phyloP scores from a whole-genome alignment of 2,888 invertebrate species.

The Apamea epomidion region DNA sequence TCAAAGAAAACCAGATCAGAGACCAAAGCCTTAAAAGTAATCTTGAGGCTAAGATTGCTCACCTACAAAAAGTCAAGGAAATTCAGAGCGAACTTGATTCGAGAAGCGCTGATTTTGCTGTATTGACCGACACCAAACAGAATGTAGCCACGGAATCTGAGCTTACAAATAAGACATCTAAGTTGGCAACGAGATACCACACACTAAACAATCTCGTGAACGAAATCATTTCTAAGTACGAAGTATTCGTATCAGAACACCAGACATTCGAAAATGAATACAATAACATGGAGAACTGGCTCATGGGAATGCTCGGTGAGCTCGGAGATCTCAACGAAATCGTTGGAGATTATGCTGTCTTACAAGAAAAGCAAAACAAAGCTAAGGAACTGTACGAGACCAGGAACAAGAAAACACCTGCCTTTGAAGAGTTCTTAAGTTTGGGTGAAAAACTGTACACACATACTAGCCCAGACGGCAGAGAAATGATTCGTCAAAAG shows the following conservation, averaged over 20 bases:
- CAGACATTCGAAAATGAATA: slow-evolving; percentile 94
- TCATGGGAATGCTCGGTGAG: slow-evolving; percentile 93
- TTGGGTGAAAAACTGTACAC: slow-evolving; percentile 97
- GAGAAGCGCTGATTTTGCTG: slow-evolving; percentile 92
- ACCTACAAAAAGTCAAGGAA: slow-evolving; percentile 94
- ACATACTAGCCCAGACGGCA: slow-evolving; percentile 98
- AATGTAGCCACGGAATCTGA: slow-evolving; percentile 94
- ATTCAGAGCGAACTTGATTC: slow-evolving; percentile 93
- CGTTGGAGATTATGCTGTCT: slow-evolving; percentile 95
- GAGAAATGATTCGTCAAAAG: slow-evolving; percentile 97
- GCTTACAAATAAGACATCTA: slow-evolving; percentile 93
- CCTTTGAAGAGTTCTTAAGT: slow-evolving; percentile 96
- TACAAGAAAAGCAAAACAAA: slow-evolving; percentile 95
- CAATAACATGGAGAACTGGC: slow-evolving; percentile 93
- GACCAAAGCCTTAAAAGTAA: slow-evolving; percentile 97
- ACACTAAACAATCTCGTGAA: slow-evolving; percentile 95
- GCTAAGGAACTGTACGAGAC: slow-evolving; percentile 95
- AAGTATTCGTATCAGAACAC: slow-evolving; percentile 96
- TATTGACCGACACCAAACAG: slow-evolving; percentile 92
- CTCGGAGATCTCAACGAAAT: slow-evolving; percentile 95
- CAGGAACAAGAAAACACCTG: slow-evolving; percentile 94
- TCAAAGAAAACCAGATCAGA: slow-evolving; percentile 95
- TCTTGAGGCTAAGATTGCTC: slow-evolving; percentile 94
- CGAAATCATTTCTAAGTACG: slow-evolving; percentile 95
- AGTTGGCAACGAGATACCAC: slow-evolving; percentile 95